Conservation (phyloP, 2,888 invertebrate species). For the Coelinius sp. region DNA sequence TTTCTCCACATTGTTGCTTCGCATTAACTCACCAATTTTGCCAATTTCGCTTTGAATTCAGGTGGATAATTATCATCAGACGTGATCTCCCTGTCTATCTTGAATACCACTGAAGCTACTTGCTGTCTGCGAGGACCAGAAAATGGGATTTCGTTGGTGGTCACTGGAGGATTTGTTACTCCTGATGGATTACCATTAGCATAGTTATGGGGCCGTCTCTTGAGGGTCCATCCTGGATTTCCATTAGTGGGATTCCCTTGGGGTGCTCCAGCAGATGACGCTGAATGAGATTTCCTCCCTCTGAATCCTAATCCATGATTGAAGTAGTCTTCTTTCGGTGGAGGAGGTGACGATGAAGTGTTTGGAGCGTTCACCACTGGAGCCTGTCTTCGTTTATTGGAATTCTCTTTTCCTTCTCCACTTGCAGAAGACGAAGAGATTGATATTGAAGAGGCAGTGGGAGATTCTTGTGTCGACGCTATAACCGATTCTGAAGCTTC, state of each 20-base stretch:
- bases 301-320: conserved; percentile 64
- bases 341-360: neutral
- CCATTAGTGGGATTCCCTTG: conserved; percentile 43
- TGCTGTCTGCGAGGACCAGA: conserved; percentile 31
- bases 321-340: conserved; percentile 60
- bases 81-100: conserved; percentile 41
- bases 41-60: conserved; percentile 64
- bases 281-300: conserved; percentile 54
- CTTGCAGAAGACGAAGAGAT: neutral
- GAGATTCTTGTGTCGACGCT: neutral
- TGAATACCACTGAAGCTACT: conserved; percentile 44
- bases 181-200: conserved; percentile 35
- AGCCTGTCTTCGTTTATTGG: conserved; percentile 28
- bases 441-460: neutral
- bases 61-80: conserved; percentile 66
- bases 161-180: conserved; percentile 27
- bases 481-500: conserved; percentile 26
- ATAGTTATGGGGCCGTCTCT: conserved; percentile 53
- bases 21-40: conserved; percentile 61
- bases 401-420: neutral
- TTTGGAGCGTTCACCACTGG: conserved; percentile 35
- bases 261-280: conserved; percentile 24
- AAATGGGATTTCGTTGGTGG: conserved; percentile 53
- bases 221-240: conserved; percentile 64
- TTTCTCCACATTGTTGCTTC: neutral